Percentiles rank a stretch among this genome's conserved stretches.
Conservation (phyloP, 2,113 vertebrate genomes). For the Stegostoma tigrinum region DNA sequence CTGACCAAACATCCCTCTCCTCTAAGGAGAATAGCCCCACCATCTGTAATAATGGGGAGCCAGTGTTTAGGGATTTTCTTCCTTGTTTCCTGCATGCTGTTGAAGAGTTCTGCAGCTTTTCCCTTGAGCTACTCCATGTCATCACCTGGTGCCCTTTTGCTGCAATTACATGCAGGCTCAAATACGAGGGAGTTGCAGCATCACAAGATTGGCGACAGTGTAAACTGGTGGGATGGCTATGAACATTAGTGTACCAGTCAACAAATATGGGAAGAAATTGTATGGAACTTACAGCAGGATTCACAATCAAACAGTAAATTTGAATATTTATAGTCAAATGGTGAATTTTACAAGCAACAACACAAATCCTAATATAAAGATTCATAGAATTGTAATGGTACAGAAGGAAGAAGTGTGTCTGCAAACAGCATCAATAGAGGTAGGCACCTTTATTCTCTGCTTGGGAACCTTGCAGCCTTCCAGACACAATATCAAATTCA, state of each 20-base stretch:
- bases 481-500: no score
- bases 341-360: neutral
- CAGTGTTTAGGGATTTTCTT: neutral
- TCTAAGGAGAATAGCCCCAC: no score
- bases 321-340: no score
- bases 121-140: neutral
- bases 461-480: no score
- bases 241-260: neutral
- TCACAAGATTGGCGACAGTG: neutral
- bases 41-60: no score
- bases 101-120: neutral
- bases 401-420: neutral
- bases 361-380: neutral
- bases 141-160: neutral
- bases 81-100: neutral
- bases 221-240: neutral
- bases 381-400: no score
- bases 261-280: neutral
- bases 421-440: neutral
- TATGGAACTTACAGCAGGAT: neutral
- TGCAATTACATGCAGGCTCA: neutral
- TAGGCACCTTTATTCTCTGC: no score
- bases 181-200: neutral
- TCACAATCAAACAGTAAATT: neutral
- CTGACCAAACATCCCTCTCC: no score